These are phyloP conservation scores for Hephaestus fuliginosus DNA, from an alignment of 2,797 vertebrate genomes.

Conservation along the genomic window DNA sequence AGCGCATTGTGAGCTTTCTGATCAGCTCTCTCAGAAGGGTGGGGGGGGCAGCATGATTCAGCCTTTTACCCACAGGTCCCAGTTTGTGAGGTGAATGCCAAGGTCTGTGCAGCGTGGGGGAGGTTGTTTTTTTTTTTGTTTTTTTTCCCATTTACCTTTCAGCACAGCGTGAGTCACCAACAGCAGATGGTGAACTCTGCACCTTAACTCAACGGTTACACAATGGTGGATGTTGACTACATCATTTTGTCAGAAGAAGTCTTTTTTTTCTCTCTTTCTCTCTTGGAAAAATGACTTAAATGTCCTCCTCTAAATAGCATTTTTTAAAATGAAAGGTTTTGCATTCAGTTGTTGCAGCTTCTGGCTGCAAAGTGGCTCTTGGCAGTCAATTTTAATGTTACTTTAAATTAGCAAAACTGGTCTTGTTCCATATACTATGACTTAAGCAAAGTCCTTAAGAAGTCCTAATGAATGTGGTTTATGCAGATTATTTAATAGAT, in stretches of 20 bases:
- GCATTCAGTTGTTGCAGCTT: not conserved
- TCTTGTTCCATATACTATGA: not conserved
- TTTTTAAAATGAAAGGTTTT: conserved; percentile 7
- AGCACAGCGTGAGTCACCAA: conserved; percentile 26
- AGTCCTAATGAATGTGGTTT: not conserved
- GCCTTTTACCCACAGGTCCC: conserved; percentile 36
- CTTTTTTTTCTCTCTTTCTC: not conserved
- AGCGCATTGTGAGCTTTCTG: conserved; percentile 20
- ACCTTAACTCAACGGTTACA: not conserved
- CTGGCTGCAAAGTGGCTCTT: not conserved
- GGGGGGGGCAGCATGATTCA: conserved; percentile 26
- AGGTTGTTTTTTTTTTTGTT: not conserved
- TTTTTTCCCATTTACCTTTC: conserved; percentile 33
- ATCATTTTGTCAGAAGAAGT: not conserved
- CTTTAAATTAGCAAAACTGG: not conserved
- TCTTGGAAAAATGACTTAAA: not conserved
- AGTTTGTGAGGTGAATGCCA: conserved; percentile 31
- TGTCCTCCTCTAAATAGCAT: not conserved
- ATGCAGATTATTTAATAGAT: not conserved
- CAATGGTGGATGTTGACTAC: not conserved
- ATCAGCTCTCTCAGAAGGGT: conserved; percentile 9
- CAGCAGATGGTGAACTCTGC: conserved; percentile 30
- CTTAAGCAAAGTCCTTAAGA: not conserved
- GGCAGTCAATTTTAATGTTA: not conserved
- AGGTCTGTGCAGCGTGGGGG: conserved; percentile 4